These are phyloP conservation scores for Chymomyza caudatula DNA, from an alignment of 2,888 invertebrate species.

Conservation along the genomic window DNA sequence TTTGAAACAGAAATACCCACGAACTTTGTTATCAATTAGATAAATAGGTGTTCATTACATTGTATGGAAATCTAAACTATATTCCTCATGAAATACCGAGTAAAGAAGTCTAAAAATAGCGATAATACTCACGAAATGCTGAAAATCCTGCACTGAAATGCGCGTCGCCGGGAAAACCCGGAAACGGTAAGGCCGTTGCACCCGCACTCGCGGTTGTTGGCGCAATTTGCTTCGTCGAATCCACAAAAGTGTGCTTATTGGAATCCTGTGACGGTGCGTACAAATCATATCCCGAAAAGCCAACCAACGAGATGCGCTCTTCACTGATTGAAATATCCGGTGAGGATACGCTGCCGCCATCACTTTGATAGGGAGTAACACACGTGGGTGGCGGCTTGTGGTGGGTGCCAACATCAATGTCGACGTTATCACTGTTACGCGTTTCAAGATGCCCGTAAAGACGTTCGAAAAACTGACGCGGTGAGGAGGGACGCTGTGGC, in stretches of 20 bases:
- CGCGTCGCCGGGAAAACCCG: slow-evolving; percentile 71
- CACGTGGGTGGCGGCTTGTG: slow-evolving; percentile 38
- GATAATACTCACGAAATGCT: slow-evolving; percentile 76
- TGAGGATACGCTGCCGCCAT: slow-evolving; percentile 74
- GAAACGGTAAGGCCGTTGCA: slow-evolving; percentile 53
- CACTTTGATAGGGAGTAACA: slow-evolving; percentile 74
- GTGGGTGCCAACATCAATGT: slow-evolving; percentile 62
- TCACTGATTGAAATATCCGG: slow-evolving; percentile 76
- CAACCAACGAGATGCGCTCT: slow-evolving; percentile 56
- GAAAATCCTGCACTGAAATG: slow-evolving; percentile 77
- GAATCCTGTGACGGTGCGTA: slow-evolving; percentile 46
- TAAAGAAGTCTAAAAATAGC: too few species aligned
- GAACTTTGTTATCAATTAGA: too few species aligned
- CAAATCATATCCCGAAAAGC: slow-evolving; percentile 51
- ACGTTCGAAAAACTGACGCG: slow-evolving; percentile 88
- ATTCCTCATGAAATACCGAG: too few species aligned
- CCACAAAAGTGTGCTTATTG: slow-evolving; percentile 24
- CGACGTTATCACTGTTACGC: slow-evolving; percentile 51
- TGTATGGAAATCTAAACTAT: too few species aligned
- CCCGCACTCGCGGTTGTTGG: slow-evolving; percentile 33
- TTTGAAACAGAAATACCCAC: too few species aligned
- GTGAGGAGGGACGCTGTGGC: slow-evolving; percentile 83
- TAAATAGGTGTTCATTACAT: too few species aligned
- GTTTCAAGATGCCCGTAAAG: slow-evolving; percentile 87
- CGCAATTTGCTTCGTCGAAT: slow-evolving; percentile 15